These are phyloP conservation scores for Distichodus sexfasciatus DNA, from an alignment of 2,797 vertebrate genomes.

Conservation along the genomic window DNA sequence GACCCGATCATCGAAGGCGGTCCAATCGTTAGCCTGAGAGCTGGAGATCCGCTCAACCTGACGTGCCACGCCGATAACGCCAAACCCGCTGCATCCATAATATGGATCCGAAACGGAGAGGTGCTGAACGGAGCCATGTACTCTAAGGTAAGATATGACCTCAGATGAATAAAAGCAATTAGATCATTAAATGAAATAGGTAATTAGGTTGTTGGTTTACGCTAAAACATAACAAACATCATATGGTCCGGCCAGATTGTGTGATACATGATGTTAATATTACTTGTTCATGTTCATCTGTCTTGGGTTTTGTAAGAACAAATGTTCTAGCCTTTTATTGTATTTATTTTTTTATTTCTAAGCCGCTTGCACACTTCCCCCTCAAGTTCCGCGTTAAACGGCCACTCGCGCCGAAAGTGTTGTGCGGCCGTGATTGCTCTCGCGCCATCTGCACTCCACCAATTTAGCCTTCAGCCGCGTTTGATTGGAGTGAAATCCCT, in stretches of 20 bases:
- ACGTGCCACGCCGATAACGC: slow-evolving; percentile 96
- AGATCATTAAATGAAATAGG: too few relatives aligned
- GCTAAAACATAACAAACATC: too few relatives aligned
- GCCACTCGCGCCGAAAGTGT: slow-evolving; percentile 24
- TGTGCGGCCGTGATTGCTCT: slow-evolving; percentile 43
- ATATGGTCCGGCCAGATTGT: too few relatives aligned
- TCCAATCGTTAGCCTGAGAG: slow-evolving; percentile 89
- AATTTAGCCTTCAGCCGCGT: slow-evolving; percentile 48
- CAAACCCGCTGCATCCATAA: slow-evolving; percentile 94
- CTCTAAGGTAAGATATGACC: slow-evolving; percentile 85
- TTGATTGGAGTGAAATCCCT: slow-evolving; percentile 56
- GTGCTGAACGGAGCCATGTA: slow-evolving; percentile 95
- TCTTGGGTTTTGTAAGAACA: neutral
- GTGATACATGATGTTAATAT: too few relatives aligned
- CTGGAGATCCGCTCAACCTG: slow-evolving; percentile 93
- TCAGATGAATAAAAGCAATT: too few relatives aligned
- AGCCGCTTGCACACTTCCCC: neutral
- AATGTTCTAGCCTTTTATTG: neutral
- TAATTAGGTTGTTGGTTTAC: too few relatives aligned
- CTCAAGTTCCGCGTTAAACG: slow-evolving; percentile 38
- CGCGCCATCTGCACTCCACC: slow-evolving; percentile 51
- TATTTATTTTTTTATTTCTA: neutral
- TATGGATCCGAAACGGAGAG: slow-evolving; percentile 91
- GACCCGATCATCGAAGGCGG: slow-evolving; percentile 92
- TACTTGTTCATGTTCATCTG: too few relatives aligned